Evolutionary conservation across 1,140 invertebrate species (phyloP), one percentile per base, ranked within the genome.

Genomic region (Pentalonia nigronervosa): DNA sequence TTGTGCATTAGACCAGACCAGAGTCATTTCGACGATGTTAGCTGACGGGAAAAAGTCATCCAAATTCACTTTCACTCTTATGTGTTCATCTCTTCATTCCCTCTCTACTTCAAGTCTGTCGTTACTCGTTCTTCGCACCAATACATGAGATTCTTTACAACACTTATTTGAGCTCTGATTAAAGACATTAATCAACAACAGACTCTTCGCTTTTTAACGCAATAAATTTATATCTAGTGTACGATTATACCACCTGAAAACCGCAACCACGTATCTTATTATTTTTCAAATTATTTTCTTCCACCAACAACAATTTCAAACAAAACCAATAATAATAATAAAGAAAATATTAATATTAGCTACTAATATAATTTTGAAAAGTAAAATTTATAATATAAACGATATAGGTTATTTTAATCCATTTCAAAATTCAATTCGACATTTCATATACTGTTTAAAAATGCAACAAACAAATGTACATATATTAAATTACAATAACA

Each of bases 41-140:
- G 60, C 36, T 20, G n/a, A 83, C 30, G 81, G 30, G 21, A 53
- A 53, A 83, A 86, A 93, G 7, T 84, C 20, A 92, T 84, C 60
- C 91, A 53, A 53, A 93, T 86, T 86, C 81, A 93, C 91, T 93
- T 93, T 93, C 81, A 93, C 91, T 93, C 91, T 92, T 56, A 93
- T 84, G 81, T 53, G 48, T 93, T 86, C 25, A 93, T 93, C 76
- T 93, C 34, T 84, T 45, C 47, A 36, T 92, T n/a, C 76, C 91
- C 48, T 93, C 91, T 93, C 81, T 47, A 23, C 25, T 67, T 30
- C 30, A 36, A 45, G 34, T 89, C 25, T 30, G 21, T 60, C 34
- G 34, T 53, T 90, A 9, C 7, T 45, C 34, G 48, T 41, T 60
- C 21, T 21, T 36, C 89, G 47, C 25, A 25, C 34, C 17, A 41